Percentiles rank a stretch among this genome's conserved stretches.
Conservation (phyloP, 1,140 invertebrate species). For the Bombus cullumanus region DNA sequence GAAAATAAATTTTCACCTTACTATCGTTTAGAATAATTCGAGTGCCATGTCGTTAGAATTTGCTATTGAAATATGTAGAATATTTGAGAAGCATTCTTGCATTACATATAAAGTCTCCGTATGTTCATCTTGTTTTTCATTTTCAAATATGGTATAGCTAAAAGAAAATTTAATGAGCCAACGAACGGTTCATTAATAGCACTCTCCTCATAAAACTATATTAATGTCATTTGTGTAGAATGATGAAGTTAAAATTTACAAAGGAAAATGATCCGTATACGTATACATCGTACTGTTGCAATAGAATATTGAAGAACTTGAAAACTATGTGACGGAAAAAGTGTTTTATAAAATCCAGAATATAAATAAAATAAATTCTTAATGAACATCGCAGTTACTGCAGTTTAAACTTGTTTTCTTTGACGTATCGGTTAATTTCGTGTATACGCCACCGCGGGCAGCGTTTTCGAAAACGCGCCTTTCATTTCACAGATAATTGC, state of each 20-base stretch:
- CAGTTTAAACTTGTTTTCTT: neutral
- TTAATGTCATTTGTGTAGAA: neutral
- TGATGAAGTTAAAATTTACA: neutral
- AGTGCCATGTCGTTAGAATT: no score
- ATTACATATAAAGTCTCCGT: no score
- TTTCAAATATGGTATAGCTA: no score
- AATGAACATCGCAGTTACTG: neutral
- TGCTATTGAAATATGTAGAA: no score
- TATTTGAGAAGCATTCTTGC: no score
- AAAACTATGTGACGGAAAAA: no score
- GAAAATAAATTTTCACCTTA: no score
- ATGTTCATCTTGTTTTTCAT: no score
- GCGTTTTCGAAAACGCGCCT: neutral
- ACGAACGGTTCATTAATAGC: neutral
- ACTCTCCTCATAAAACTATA: neutral
- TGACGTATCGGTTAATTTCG: neutral
- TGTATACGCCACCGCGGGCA: neutral
- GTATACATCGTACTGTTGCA: no score
- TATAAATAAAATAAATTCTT: neutral
- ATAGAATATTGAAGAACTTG: neutral
- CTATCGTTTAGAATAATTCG: no score
- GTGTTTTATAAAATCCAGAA: neutral
- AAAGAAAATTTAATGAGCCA: no score
- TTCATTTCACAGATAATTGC: slow-evolving; percentile 15
- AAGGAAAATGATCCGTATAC: neutral